These are phyloP conservation scores for Meiosimyza decipiens DNA, from an alignment of 2,888 invertebrate genomes.

Conservation along the genomic window DNA sequence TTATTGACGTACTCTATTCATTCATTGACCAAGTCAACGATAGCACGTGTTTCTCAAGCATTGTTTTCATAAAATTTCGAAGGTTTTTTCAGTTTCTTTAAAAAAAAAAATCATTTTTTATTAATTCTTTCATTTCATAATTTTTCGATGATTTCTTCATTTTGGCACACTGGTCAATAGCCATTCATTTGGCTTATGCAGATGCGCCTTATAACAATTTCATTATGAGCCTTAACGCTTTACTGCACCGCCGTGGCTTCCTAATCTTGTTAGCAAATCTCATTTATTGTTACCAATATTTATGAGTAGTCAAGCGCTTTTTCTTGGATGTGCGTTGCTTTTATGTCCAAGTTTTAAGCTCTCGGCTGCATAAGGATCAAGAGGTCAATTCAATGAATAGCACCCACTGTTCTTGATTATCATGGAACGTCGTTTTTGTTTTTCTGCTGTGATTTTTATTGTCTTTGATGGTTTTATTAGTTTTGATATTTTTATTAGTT, in stretches of 20 bases:
- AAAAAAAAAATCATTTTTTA: no score
- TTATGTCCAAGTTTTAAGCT: neutral
- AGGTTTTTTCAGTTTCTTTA: no score
- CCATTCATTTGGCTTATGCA: constrained; percentile 14
- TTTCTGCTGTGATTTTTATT: neutral
- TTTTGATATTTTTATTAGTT: no score
- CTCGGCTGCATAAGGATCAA: constrained; percentile 24
- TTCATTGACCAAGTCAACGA: no score
- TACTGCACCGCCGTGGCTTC: neutral
- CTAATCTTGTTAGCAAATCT: constrained; percentile 34
- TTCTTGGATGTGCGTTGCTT: no score
- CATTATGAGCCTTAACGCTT: neutral
- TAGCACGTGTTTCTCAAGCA: no score
- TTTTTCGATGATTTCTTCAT: no score
- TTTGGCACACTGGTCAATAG: no score
- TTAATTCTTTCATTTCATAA: no score
- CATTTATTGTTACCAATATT: constrained; percentile 29
- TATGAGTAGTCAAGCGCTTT: neutral
- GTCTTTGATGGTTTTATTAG: no score
- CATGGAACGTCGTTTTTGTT: constrained; percentile 6
- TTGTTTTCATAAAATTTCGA: no score
- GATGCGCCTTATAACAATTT: constrained; percentile 36
- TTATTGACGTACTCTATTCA: no score
- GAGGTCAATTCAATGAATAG: constrained; percentile 33
- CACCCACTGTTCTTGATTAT: constrained; percentile 30